Conservation (phyloP, 2,797 vertebrate species). For the Carapus acus region DNA sequence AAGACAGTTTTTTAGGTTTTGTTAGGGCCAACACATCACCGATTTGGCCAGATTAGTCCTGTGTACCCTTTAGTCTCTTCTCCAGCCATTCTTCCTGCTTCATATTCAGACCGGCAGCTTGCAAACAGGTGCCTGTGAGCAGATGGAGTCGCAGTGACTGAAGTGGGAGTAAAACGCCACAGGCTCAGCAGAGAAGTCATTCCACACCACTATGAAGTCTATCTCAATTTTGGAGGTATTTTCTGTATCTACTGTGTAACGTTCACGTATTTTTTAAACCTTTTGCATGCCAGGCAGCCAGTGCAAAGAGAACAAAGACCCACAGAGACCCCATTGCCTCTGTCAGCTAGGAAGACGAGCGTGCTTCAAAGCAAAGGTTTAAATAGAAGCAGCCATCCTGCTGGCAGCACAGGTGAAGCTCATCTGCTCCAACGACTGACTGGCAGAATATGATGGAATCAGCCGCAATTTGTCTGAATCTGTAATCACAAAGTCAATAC, state of each 20-base stretch:
- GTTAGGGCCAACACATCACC: too few species aligned
- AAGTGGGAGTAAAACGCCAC: too few species aligned
- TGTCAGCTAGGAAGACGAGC: neutral
- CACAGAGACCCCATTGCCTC: neutral
- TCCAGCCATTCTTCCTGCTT: neutral
- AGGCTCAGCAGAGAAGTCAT: too few species aligned
- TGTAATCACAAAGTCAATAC: too few species aligned
- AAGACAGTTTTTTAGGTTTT: neutral
- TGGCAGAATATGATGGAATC: too few species aligned
- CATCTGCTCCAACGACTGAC: neutral
- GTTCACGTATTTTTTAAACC: too few species aligned
- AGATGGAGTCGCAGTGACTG: too few species aligned
- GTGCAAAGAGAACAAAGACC: neutral
- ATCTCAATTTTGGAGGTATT: too few species aligned
- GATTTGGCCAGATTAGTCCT: neutral
- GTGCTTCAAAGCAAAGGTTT: neutral
- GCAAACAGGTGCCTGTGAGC: neutral
- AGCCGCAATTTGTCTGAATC: too few species aligned
- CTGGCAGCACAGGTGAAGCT: neutral
- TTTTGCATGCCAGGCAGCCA: neutral
- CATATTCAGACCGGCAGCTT: neutral
- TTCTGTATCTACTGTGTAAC: too few species aligned
- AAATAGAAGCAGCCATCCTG: neutral
- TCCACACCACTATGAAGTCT: too few species aligned
- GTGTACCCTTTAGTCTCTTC: neutral